phyloP scores from a whole-genome alignment of 2,797 vertebrate genomes.

The Alectoris magna region DNA sequence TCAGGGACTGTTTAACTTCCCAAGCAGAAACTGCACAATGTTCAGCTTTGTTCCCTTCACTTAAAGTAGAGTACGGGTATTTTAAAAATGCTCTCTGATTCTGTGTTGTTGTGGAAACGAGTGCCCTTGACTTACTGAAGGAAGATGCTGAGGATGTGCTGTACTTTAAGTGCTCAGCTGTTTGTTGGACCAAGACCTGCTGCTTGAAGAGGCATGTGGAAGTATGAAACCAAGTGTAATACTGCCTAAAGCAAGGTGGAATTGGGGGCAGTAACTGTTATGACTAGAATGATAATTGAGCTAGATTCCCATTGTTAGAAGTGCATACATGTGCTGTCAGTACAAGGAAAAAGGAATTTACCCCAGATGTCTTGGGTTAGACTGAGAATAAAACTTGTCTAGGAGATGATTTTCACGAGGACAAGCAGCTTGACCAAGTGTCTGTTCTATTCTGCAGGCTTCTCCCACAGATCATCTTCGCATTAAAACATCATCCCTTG shows the following conservation, averaged over 20 bases:
- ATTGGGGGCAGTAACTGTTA: neutral
- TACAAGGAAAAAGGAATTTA: neutral
- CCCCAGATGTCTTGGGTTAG: neutral
- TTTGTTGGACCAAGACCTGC: neutral
- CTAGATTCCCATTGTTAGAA: slow-evolving; percentile 18
- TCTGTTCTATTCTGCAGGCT: neutral
- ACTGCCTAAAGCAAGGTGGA: slow-evolving; percentile 5
- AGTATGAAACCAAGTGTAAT: neutral
- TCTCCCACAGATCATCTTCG: neutral
- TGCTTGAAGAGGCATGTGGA: neutral
- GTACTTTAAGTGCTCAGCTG: neutral
- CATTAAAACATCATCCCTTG: neutral
- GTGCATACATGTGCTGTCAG: neutral
- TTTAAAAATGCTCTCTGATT: neutral
- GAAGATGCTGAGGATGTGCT: neutral
- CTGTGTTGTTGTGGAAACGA: neutral
- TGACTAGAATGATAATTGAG: slow-evolving; percentile 46
- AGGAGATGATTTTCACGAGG: neutral
- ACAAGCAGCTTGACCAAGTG: neutral
- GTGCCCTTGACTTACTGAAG: neutral
- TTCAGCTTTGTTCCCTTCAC: neutral
- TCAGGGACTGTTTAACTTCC: neutral
- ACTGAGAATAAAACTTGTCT: neutral
- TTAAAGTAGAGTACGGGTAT: neutral
- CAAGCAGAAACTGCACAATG: neutral